Base-by-base conservation (phyloP, 2,888 invertebrate genomes). In the Rhopalosiphum nymphaeae region DNA sequence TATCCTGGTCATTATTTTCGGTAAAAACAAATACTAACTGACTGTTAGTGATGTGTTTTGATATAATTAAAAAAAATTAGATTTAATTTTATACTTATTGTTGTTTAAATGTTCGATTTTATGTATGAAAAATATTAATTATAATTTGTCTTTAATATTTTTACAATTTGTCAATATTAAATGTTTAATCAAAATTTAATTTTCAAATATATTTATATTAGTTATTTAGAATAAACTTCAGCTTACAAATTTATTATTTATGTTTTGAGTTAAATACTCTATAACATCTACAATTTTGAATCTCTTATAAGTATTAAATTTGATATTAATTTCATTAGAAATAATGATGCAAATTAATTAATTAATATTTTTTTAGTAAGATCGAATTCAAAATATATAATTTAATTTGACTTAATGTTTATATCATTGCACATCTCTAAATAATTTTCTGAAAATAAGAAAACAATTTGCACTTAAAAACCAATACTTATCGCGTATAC, bases 1-100 rank as follows among this genome's bases (percentile, higher is more conserved):
- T 89, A 90, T 93, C 93, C 85, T 90, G 57, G 89, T 93, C 36
- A 61, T 61, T 46, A 93, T 85, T 85, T 57, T 84, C 25, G 85
- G 57, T 85, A 93, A 46, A 93, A 89, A 89, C n/a, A 84, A 78
- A 90, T 93, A 93, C 93, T 93, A 93, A 93, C 89, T 89, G 84
- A 61, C 85, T 85, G n/a, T 88, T 57, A 93, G 25, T 57, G 85
- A 85, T 93, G 93, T 93, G 93, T 85, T 93, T 89, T 85, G 93
- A 90, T 93, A 56, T 89, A 92, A 91, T 78, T 67, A 11, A 46
- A 44, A 44, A 85, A n/a, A 44, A 84, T 49, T 2, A 42, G 42
- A 91, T 53, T 5, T 84, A 42, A 29, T 0, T 91, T 91, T n/a
- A 36, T 21, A 21, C 9, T 78, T 3, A 42, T 49, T 49, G 46